phyloP scores from a whole-genome alignment of 2,797 vertebrate genomes.

The Podarcis siculus region DNA sequence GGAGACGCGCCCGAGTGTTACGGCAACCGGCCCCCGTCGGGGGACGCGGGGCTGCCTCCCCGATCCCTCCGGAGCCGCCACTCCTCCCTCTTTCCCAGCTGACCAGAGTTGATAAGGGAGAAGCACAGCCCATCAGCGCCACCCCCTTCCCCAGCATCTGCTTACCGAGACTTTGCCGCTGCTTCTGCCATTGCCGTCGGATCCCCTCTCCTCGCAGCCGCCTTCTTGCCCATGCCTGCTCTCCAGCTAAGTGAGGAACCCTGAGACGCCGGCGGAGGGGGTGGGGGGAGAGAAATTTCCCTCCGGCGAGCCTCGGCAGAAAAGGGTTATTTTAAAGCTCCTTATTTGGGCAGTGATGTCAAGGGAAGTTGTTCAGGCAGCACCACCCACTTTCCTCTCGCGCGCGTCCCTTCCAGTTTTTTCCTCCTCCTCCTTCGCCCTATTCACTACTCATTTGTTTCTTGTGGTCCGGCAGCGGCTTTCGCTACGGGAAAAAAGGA shows the following conservation, averaged over 20 bases:
- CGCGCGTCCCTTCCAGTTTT: slow-evolving; percentile 39
- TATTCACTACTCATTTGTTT: slow-evolving; percentile 77
- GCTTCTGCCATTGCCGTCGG: not conserved
- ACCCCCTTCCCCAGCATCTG: not conserved
- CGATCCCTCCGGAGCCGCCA: no score
- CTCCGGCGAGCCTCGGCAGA: slow-evolving; percentile 57
- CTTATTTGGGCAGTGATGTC: slow-evolving; percentile 89
- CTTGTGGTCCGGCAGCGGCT: slow-evolving; percentile 73
- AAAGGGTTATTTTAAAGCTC: slow-evolving; percentile 80
- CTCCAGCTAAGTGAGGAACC: slow-evolving; percentile 56
- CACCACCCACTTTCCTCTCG: slow-evolving; percentile 69
- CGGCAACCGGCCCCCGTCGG: not conserved
- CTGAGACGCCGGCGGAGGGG: slow-evolving; percentile 40
- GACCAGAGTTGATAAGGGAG: not conserved
- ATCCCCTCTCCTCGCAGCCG: slow-evolving; percentile 49
- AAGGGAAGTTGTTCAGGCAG: slow-evolving; percentile 82
- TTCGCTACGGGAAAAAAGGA: slow-evolving; percentile 36
- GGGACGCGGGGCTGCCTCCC: not conserved
- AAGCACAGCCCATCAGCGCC: not conserved
- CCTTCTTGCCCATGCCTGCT: slow-evolving; percentile 51
- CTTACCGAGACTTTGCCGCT: slow-evolving; percentile 50
- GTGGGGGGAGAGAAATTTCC: not conserved
- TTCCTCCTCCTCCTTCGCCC: slow-evolving; percentile 60
- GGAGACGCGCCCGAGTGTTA: slow-evolving; percentile 2
- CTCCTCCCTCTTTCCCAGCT: not conserved